Evolutionary conservation across 1,140 invertebrate species (phyloP), one percentile per base, ranked within the genome.

Genomic region (Lucilia sericata): DNA sequence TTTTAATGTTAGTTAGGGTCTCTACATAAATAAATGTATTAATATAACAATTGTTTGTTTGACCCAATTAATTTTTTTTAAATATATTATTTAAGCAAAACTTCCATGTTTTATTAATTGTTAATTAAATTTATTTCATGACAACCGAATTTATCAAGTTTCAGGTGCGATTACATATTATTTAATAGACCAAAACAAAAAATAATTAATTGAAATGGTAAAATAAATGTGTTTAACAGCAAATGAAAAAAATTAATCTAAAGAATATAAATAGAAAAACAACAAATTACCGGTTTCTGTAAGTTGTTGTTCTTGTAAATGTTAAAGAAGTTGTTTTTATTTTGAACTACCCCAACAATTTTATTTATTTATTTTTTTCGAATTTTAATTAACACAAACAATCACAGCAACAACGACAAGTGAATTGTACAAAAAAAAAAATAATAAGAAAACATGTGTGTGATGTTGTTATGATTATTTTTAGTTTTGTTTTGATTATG

Each of bases 281-380:
- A 60, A n/a, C 21, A 70, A 70, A 70, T 70, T 70, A 70, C 65
- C 21, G 65, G 65, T 70, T 70, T 70, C 65, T 19, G 0, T 3
- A 30, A 30, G 25, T 25, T 70, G 65, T 70, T 21, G 65, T 70
- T 70, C 42, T 42, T 42, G 42, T 42, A 42, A 42, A 42, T 42
- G 42, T 42, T 42, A 42, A 42, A 42, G 42, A 42, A 42, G 65
- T 70, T 70, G 65, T 19, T 70, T 17, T 70, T 8, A 12, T 70
- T 70, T 3, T 21, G 65, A 70, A 70, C 65, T 70, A 70, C 65
- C 65, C 65, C 65, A 70, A 70, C 9, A 70, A 70, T 70, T 30
- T 30, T 30, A 30, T 30, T 30, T 30, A 1, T 4, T 5, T 70
- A 7, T 60, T 60, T 60, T 30, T 30, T 30, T 30, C 25, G 25